A percentile compares a stretch with the other conserved stretches of the same genome.
phyloP scores from a whole-genome alignment of 2,113 vertebrate species.

The Laterallus jamaicensis region DNA sequence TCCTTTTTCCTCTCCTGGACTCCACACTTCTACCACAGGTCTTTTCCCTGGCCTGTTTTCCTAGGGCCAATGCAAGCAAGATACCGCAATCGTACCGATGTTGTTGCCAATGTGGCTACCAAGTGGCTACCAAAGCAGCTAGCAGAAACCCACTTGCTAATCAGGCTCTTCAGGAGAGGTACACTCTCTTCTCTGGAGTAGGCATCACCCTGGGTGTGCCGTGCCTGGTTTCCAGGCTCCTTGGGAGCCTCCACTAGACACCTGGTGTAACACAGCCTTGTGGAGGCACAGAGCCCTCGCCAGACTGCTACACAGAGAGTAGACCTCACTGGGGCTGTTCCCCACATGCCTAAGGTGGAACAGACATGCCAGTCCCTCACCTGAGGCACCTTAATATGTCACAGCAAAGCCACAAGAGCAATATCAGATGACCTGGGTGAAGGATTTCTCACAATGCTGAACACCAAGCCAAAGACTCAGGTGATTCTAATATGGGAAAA shows the following conservation, averaged over 20 bases:
- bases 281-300: fast-evolving
- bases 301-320: not conserved
- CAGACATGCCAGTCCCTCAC: not conserved
- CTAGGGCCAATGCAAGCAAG: not conserved
- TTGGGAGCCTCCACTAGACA: not conserved
- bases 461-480: not conserved
- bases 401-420: not conserved
- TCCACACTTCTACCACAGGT: not conserved
- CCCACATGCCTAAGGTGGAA: fast-evolving
- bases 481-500: not conserved
- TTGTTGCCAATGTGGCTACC: not conserved
- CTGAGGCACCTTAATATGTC: not conserved
- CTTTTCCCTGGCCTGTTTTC: not conserved
- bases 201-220: not conserved
- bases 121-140: not conserved
- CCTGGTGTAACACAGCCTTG: not conserved
- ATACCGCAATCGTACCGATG: not conserved
- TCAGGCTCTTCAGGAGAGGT: not conserved
- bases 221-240: not conserved
- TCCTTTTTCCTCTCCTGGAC: not conserved
- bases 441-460: not conserved
- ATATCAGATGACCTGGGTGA: not conserved
- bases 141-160: not conserved
- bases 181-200: not conserved
- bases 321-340: not conserved